Conservation (phyloP, 2,113 vertebrate species). For the Bettongia penicillata region DNA sequence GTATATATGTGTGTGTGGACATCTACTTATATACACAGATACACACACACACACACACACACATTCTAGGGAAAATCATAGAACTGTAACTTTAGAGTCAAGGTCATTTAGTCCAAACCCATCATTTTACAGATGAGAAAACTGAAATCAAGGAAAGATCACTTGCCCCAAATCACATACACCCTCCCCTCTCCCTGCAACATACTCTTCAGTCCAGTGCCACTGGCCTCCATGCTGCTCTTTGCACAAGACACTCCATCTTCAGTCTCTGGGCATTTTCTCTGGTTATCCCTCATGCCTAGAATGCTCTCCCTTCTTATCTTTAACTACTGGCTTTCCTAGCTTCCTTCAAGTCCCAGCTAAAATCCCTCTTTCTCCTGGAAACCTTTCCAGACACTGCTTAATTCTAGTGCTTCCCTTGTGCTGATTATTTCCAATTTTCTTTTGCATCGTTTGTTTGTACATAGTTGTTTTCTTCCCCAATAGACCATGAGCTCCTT, state of each 20-base stretch:
- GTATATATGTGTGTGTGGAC: no score
- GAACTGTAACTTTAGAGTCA: neutral
- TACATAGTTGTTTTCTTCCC: neutral
- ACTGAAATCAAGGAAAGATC: neutral
- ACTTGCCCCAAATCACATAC: neutral
- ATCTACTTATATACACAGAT: no score
- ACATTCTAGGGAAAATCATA: neutral
- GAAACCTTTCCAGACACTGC: neutral
- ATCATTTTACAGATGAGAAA: neutral
- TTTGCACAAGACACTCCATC: neutral
- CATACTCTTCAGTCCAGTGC: neutral
- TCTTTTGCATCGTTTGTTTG: neutral
- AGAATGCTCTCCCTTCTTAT: neutral
- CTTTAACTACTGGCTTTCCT: neutral
- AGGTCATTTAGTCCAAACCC: neutral
- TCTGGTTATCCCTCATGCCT: neutral
- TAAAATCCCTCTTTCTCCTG: neutral
- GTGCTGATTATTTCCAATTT: neutral
- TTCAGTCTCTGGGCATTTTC: neutral
- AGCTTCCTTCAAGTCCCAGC: neutral
- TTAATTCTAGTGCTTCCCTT: neutral
- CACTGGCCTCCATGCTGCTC: neutral
- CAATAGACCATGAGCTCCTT: neutral
- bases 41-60: no score
- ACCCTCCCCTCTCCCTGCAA: neutral